Evolutionary conservation across 1,140 invertebrate genomes (phyloP), one percentile per base, ranked within the genome.

Genomic region (Drosophila sturtevanti): DNA sequence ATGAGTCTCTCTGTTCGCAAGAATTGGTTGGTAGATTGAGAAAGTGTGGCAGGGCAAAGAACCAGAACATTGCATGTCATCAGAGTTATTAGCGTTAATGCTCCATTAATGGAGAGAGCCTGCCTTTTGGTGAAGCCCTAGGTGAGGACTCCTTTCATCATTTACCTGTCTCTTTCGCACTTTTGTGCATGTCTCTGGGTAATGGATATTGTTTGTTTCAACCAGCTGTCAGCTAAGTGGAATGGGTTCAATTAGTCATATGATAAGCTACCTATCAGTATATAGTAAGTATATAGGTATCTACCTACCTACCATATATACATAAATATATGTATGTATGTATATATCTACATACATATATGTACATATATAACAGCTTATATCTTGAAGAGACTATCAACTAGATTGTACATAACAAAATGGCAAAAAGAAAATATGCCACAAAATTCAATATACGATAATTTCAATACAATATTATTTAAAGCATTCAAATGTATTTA

Each of bases 61-160:
- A 44, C 18, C 22, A 16, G 51, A 38, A 65, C 74, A 77, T 80
- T 77, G 77, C 77, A 80, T 80, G 77, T 77, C 77, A 80, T 80
- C 70, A 51, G 38, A 67, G 71, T 73, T 80, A 80, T 80, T 80
- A 80, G 67, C 67, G 54, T 56, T 77, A 77, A 77, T 77, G 66
- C 70, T 63, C 71, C 51, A 79, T 79, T 79, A 79, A 77, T 73
- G 64, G 70, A 61, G 55, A 37, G 37, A 22, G 22, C 21, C 10
- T 14, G 21, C 11, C 22, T 24, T 44, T 60, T 48, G 41, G 16
- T 48, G 16, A 2, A 18, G 41, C 41, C 16, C 10, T 48, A 48
- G 41, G 41, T 48, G 41, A 48, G 41, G 41, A 31, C 2, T 34
- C 10, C 31, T 34, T 10, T 21, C 2, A 21, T 18, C 10, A 16